These are phyloP conservation scores for Automeris io DNA, from an alignment of 2,888 invertebrate genomes.

Conservation along the genomic window DNA sequence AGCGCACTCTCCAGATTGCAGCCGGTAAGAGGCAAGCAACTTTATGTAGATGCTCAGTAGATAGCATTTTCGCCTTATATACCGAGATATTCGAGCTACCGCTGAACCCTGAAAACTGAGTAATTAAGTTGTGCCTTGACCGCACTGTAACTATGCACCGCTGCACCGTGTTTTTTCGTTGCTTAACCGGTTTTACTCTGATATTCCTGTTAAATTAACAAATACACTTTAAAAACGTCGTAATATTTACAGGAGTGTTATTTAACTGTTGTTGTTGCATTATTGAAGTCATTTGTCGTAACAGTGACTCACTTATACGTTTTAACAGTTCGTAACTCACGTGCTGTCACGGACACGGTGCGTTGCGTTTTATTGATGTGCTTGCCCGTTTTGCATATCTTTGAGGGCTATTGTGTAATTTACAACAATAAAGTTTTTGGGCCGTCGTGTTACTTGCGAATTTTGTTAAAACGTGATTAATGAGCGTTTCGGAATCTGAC, in stretches of 20 bases:
- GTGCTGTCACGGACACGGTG: not conserved
- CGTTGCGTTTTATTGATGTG: constrained; percentile 21
- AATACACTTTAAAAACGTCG: not conserved
- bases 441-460: constrained; percentile 15
- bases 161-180: too few relatives aligned
- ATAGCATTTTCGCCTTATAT: too few relatives aligned
- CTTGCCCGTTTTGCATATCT: constrained; percentile 13
- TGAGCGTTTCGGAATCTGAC: constrained; percentile 7
- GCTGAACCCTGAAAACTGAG: too few relatives aligned
- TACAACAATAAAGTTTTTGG: constrained; percentile 22
- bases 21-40: too few relatives aligned
- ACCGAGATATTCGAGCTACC: too few relatives aligned
- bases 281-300: constrained; percentile 15
- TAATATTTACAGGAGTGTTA: not conserved
- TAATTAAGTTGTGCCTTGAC: too few relatives aligned
- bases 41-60: too few relatives aligned
- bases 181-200: too few relatives aligned
- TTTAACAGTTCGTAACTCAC: constrained; percentile 6
- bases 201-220: not conserved
- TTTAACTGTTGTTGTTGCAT: not conserved
- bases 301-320: constrained; percentile 17
- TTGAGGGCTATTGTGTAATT: constrained; percentile 22
- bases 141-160: too few relatives aligned
- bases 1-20: too few relatives aligned
- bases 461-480: constrained; percentile 18